Evolutionary conservation across 1,140 invertebrate genomes (phyloP).

Genomic region (Diachasma alloeum): DNA sequence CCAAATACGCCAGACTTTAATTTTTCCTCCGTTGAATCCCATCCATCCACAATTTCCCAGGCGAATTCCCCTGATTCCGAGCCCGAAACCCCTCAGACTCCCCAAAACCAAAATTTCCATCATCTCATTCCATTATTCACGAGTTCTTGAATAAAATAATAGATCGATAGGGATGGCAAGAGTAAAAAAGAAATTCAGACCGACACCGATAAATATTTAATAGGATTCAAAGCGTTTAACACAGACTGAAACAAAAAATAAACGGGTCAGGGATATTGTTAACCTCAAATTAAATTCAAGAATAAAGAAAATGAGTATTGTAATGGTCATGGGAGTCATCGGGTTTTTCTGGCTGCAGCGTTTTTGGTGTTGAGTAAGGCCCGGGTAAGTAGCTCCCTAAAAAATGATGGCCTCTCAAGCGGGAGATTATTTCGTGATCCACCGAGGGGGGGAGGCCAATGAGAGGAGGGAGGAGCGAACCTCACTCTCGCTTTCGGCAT

Average conservation of each 20-base stretch:
- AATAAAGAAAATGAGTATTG: neutral
- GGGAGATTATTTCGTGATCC: neutral
- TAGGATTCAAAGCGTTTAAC: conserved; percentile 1
- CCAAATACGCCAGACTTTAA: no score
- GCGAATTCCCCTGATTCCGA: no score
- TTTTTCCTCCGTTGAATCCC: no score
- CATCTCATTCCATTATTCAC: neutral
- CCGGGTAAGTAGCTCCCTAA: neutral
- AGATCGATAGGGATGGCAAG: neutral
- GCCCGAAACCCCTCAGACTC: no score
- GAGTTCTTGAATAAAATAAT: conserved; percentile 14
- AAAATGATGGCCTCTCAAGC: neutral
- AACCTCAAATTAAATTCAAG: neutral
- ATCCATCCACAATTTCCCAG: no score
- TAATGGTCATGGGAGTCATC: neutral
- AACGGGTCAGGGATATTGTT: neutral
- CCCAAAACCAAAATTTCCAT: neutral
- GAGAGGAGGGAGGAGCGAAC: conserved; percentile 5
- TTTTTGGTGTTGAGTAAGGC: conserved; percentile 22
- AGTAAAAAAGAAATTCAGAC: neutral
- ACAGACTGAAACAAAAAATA: neutral
- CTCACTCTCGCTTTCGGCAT: conserved; percentile 44
- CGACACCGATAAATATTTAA: conserved; percentile 18
- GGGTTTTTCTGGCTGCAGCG: neutral
- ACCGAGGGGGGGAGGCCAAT: neutral